A percentile compares a stretch with the other conserved stretches of the same genome.
phyloP scores from a whole-genome alignment of 2,888 invertebrate species.

The Sinodicranocentrus sp. region DNA sequence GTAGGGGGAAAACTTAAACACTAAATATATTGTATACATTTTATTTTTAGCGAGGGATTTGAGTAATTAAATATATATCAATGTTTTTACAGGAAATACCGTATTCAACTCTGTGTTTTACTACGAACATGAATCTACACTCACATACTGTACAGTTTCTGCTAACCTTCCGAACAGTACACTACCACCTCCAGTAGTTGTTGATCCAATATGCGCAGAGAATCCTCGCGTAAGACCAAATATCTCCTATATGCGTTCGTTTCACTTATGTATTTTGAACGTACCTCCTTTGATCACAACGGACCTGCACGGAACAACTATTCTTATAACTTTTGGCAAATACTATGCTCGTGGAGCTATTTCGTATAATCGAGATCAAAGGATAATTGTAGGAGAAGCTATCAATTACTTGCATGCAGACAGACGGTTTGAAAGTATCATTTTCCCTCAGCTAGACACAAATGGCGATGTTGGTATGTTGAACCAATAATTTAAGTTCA shows the following conservation, averaged over 20 bases:
- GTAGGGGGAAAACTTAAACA: constrained; percentile 5
- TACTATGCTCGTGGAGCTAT: constrained; percentile 52
- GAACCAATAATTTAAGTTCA: not conserved
- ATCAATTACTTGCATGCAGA: not conserved
- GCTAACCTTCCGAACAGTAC: not conserved
- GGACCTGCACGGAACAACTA: constrained; percentile 15
- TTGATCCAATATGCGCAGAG: too few relatives aligned
- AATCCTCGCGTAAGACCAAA: not conserved
- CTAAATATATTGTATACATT: too few relatives aligned
- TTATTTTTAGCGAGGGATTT: too few relatives aligned
- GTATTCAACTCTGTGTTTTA: constrained; percentile 57
- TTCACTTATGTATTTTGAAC: constrained; percentile 34
- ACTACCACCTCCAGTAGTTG: not conserved
- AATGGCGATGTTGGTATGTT: constrained; percentile 38
- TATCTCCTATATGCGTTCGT: constrained; percentile 17
- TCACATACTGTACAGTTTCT: constrained; percentile 29
- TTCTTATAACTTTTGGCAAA: constrained; percentile 52
- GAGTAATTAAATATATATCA: not conserved
- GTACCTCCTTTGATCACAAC: constrained; percentile 39
- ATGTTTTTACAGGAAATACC: constrained; percentile 32
- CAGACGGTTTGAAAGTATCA: constrained; percentile 25
- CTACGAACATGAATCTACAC: constrained; percentile 10
- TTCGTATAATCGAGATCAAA: constrained; percentile 31
- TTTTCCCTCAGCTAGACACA: constrained; percentile 32
- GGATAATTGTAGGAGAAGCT: constrained; percentile 42